Base-by-base conservation (phyloP, 2,888 invertebrate genomes). In the Brachypterus glaber region DNA sequence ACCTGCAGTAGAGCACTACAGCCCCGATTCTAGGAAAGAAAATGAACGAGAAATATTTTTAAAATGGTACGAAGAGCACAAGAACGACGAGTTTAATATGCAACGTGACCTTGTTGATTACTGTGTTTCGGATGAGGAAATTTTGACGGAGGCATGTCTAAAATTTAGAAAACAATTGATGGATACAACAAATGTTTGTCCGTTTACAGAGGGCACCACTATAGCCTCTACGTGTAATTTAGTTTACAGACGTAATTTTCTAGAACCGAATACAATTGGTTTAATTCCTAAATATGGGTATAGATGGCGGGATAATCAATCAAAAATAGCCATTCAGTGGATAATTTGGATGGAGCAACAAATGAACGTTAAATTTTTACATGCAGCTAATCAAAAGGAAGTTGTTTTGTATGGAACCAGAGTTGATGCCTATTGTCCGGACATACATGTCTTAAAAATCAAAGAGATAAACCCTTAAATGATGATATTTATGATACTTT, bases 151-250 rank as follows among this genome's bases (percentile, higher is more conserved):
- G 11, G 49, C 54, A 1, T 59, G 54, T 35, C 8, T 50, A 13
- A 48, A 43, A 37, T 58, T 54, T 42, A 41, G 55, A 24, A 25
- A 48, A 29, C 34, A 37, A 3, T 40, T 58, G 16, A 17, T 56
- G 2, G 30, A 37, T 7, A 40, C 36, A n/a, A 45, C 43, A 0
- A 43, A 41, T 12, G 53, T 43, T 1, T 35, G 33, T 18, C 54
- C 54, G 1, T 57, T 60, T 35, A 31, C 39, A 1, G 52, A 56
- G 33, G 44, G 49, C 5, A 36, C 37, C 1, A 56, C 56, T 0
- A 46, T 51, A 9, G 46, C 50, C 2, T 43, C 44, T 3, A 52
- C 53, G 3, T 59, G 55, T 33, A 54, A 48, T 37, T 36, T 37
- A 18, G 8, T 29, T 42, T 37, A 7, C 24, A 38, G 40, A 7